Base-by-base conservation (phyloP, 1,140 invertebrate genomes). In the Leguminivora glycinivorella region DNA sequence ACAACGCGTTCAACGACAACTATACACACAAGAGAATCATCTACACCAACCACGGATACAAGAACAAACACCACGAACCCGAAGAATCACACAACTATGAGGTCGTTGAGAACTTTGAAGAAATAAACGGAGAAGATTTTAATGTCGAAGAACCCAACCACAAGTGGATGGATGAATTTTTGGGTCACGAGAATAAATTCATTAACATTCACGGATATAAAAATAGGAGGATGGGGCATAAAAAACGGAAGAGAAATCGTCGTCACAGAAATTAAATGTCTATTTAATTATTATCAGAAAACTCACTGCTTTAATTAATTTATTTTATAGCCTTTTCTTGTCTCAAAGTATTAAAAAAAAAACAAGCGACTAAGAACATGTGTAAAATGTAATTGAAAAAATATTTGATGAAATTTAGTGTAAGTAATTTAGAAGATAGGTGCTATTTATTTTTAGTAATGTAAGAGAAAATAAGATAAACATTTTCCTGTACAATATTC, bases 1-100 rank as follows among this genome's bases (percentile, higher is more conserved):
- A 92, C 68, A 92, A 92, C 68, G 91, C 89, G 0, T 92, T 92
- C 72, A 85, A 87, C 70, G 90, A 92, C 31, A 82, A 81, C 38
- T 85, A 91, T 72, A 73, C 83, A 0, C 74, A 84, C 0, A 84
- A 89, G 38, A 92, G 86, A 76, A 81, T 92, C 0, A 83, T 92
- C n/a, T 92, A 92, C 70, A 75, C 90, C 0, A 92, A 92, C 68
- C 77, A 84, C 1, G 91, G 91, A 0, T 92, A 91, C 26, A 83
- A 83, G 24, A 86, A 89, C 60, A 81, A 86, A 70, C 73, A 76
- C 10, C 56, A 63, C 1, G 24, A 75, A 3, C 63, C 25, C 70
- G 56, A 75, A 56, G 24, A 76, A 17, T 68, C 70, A 5, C 66
- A 63, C 1, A 29, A 29, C n/a, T 19, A 63, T 17, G 25, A 63